These are phyloP conservation scores for Boloria selene DNA, from an alignment of 2,888 invertebrate genomes.

Conservation along the genomic window DNA sequence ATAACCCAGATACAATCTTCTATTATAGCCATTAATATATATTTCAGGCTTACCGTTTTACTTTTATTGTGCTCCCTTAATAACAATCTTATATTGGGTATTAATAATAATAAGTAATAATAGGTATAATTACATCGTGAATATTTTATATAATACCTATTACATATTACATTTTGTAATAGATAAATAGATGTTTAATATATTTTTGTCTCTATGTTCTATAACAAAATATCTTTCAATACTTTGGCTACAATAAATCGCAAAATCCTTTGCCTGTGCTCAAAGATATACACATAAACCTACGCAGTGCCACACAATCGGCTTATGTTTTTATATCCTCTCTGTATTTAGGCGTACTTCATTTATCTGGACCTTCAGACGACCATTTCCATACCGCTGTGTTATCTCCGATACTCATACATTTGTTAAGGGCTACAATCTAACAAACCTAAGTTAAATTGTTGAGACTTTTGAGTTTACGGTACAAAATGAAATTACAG, in stretches of 20 bases:
- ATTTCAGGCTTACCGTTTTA: too few relatives aligned
- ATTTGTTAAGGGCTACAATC: constrained; percentile 35
- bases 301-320: constrained; percentile 33
- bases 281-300: constrained; percentile 28
- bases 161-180: neutral
- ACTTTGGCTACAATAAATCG: neutral
- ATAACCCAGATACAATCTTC: constrained; percentile 21
- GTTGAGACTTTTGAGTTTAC: neutral
- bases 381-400: constrained; percentile 40
- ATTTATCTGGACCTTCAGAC: constrained; percentile 39
- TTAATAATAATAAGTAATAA: too few relatives aligned
- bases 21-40: constrained; percentile 4
- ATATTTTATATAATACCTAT: neutral
- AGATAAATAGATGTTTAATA: too few relatives aligned
- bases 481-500: too few relatives aligned
- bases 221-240: constrained; percentile 1
- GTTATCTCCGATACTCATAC: constrained; percentile 45
- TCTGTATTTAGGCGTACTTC: constrained; percentile 35
- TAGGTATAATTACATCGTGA: neutral
- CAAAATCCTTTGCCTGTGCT: constrained; percentile 18
- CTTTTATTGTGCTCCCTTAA: too few relatives aligned
- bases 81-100: too few relatives aligned
- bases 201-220: too few relatives aligned
- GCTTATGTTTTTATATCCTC: constrained; percentile 40
- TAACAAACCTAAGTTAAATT: constrained; percentile 44